phyloP scores from a whole-genome alignment of 2,113 vertebrate species.

The Menura novaehollandiae region DNA sequence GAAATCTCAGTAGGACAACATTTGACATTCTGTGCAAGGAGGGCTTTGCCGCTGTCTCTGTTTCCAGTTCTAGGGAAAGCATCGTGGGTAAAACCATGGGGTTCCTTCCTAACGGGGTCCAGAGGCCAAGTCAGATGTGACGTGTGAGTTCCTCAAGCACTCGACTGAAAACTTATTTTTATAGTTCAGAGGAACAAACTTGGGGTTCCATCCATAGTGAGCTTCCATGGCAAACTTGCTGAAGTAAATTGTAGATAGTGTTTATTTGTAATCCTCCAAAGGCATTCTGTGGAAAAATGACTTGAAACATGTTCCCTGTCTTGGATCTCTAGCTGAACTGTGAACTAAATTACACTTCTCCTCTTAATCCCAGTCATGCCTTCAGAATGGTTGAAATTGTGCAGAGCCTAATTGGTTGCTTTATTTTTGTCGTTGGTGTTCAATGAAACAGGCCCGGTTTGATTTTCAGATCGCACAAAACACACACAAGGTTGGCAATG shows the following conservation, averaged over 20 bases:
- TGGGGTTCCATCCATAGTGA: not conserved
- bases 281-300: not conserved
- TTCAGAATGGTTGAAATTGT: not conserved
- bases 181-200: not conserved
- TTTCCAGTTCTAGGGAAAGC: not conserved
- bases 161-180: not conserved
- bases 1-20: fast-evolving
- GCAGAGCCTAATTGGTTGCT: not conserved
- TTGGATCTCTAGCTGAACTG: not conserved
- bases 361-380: not conserved
- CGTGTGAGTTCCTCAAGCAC: not conserved
- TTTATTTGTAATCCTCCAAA: not conserved
- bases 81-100: fast-evolving
- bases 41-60: fast-evolving
- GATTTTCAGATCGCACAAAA: not conserved
- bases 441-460: not conserved
- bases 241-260: not conserved
- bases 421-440: not conserved
- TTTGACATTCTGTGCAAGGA: not conserved
- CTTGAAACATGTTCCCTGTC: not conserved
- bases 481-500: fast-evolving
- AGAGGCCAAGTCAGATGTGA: not conserved
- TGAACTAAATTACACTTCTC: not conserved
- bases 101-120: not conserved
- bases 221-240: not conserved